Conservation (phyloP, 92 coral and sea anemone genomes). For the Anthopleura xanthogrammica region DNA sequence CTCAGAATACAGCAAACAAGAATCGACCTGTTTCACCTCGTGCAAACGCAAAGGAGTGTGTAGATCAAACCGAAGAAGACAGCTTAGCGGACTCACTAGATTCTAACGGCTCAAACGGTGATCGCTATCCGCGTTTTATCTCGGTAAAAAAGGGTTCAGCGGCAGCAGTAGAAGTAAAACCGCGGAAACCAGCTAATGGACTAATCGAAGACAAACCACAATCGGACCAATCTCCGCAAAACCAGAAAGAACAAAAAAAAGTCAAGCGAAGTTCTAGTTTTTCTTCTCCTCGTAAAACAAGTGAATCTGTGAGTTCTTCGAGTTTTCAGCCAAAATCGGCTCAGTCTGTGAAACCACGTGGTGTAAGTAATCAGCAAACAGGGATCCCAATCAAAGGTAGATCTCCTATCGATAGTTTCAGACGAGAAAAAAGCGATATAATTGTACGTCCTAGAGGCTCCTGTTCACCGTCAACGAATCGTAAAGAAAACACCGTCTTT, state of each 20-base stretch:
- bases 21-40: slow-evolving; percentile 33
- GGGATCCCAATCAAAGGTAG: slow-evolving; percentile 25
- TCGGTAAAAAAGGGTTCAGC: slow-evolving; percentile 54
- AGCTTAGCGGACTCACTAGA: slow-evolving; percentile 27
- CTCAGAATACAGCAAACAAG: slow-evolving; percentile 43
- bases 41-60: slow-evolving; percentile 26
- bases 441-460: slow-evolving; percentile 22
- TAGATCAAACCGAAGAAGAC: background rate
- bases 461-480: slow-evolving; percentile 11
- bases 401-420: slow-evolving; percentile 36
- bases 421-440: slow-evolving; percentile 54
- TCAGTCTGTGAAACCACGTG: slow-evolving; percentile 17
- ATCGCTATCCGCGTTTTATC: slow-evolving; percentile 78
- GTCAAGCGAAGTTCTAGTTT: slow-evolving; percentile 22
- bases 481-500: slow-evolving; percentile 42
- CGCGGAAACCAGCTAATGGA: slow-evolving; percentile 44
- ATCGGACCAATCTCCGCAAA: slow-evolving; percentile 4
- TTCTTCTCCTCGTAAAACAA: slow-evolving; percentile 17
- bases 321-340: background rate
- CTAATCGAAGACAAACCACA: slow-evolving; percentile 35
- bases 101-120: slow-evolving; percentile 42
- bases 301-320: slow-evolving; percentile 18
- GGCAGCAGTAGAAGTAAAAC: slow-evolving; percentile 36
- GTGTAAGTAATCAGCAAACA: slow-evolving; percentile 19
- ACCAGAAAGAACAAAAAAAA: slow-evolving; percentile 10